Evolutionary conservation across 2,113 vertebrate species (phyloP), one percentile per base, ranked within the genome.

Genomic region (Bufo bufo): DNA sequence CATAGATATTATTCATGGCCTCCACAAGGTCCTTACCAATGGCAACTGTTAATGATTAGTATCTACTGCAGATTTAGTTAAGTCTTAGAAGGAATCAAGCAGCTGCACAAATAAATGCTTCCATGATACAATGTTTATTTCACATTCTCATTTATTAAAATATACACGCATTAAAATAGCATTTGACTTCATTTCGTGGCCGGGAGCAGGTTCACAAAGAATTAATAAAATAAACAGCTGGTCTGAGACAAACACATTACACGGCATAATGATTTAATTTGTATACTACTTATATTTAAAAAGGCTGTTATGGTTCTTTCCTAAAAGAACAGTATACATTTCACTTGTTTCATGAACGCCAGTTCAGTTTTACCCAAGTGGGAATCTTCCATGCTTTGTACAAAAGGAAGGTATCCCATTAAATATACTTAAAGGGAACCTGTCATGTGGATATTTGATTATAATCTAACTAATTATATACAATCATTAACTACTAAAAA

Each of bases 81-180:
- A 9, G 72, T 75, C 6, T 50, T 50, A 50, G 17, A 10, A 33
- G 3, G 47, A 54, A n/a, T 71, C 9, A 19, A 74, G 71, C 66
- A 85, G 83, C 83, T 85, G 83, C 52, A 74, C 66, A 85, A 85
- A 74, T 54, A 85, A 74, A 13, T 56, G 6, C 10, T 72, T 85
- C 16, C n/a, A 54, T 49, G 14, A 56, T 12, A n/a, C 49, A 58
- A 85, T 71, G 47, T 85, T 85, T 74, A 58, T 85, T 74, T 85
- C 66, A 2, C 33, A 5, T 74, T 71, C 13, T 17, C 20, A 74
- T 85, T 74, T 85, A 85, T 56, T 71, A 85, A 85, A 85, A 84
- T 49, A 4, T 85, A 33, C 33, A 33, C 33, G 33, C 33, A 33
- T 33, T 33, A 33, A 33, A 33, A 33, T 1, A 74, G 58, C 23